Base-by-base conservation (phyloP, 1,140 invertebrate genomes). In the Conopomorpha cramerella region DNA sequence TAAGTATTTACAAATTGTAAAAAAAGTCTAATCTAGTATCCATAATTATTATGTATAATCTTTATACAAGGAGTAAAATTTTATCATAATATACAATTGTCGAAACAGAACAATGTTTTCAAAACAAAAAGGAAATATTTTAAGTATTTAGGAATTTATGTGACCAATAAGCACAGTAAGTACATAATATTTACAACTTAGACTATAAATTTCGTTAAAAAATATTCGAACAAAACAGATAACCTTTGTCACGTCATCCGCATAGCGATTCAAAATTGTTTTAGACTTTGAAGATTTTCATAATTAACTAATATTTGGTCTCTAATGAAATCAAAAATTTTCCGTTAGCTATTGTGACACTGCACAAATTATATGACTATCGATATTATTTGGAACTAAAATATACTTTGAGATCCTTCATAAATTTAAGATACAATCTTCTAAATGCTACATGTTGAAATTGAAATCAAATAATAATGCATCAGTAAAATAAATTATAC, bases 291-390 rank as follows among this genome's bases (percentile, higher is more conserved):
- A 33, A 30, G 27, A 33, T 16, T 31, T 40, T 36, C 34, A 42
- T 30, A 32, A 58, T 63, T 57, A 63, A 60, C 63, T 72, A 67
- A 74, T 74, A 70, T 72, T 74, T 72, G 65, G 65, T 42, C 45
- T 61, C 49, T 61, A 60, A 55, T 55, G 41, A 42, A 58, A 52
- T 55, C 40, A 39, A 57, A 62, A 46, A 45, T 42, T 10, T 15
- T 47, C 47, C 50, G 34, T 45, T 41, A 45, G 39, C 31, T n/a
- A n/a, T n/a, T n/a, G n/a, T n/a, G n/a, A n/a, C 46, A 54, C 35
- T 43, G 51, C 57, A 46, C 45, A 45, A 41, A 39, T 39, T 48
- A 46, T 57, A 58, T 63, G 63, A 74, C 64, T 71, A 71, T 62
- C 55, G 51, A 49, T 19, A 56, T 55, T 64, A 67, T 74, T 70